Conservation (phyloP, 1,140 invertebrate genomes). For the Drosophila seguyi region DNA sequence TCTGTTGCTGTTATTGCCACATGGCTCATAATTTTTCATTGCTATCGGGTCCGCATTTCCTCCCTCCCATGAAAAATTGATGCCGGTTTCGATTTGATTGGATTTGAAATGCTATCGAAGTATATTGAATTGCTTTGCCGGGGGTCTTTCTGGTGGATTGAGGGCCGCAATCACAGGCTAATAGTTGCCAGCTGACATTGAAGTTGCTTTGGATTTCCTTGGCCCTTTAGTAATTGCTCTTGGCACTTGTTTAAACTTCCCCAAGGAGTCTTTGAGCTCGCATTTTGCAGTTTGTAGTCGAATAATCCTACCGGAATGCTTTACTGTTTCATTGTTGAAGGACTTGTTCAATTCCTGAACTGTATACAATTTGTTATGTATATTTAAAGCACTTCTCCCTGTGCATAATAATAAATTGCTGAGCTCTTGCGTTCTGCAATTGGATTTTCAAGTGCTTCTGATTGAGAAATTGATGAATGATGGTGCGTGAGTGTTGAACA, state of each 20-base stretch:
- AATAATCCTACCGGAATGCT: conserved; percentile 33
- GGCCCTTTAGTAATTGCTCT: conserved; percentile 51
- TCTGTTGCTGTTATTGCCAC: conserved; percentile 60
- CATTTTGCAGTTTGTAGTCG: conserved; percentile 17
- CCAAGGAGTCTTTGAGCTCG: conserved; percentile 3
- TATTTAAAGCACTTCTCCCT: not conserved
- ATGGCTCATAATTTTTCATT: conserved; percentile 81
- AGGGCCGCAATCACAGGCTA: conserved; percentile 46
- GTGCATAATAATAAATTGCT: conserved; percentile 36
- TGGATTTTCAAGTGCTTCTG: conserved; percentile 2
- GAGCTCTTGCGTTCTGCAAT: conserved; percentile 26
- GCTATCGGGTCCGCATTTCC: conserved; percentile 48
- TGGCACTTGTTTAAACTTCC: conserved; percentile 30
- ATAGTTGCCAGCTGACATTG: conserved; percentile 42
- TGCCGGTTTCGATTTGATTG: conserved; percentile 72
- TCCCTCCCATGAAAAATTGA: conserved; percentile 66
- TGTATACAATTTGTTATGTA: not conserved
- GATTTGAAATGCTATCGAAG: conserved; percentile 70
- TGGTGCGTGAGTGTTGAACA: conserved; percentile 4
- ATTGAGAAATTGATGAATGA: conserved; percentile 33
- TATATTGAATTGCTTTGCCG: conserved; percentile 63
- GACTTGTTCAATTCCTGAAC: not conserved
- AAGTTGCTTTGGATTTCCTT: conserved; percentile 29
- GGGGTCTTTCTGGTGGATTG: not conserved
- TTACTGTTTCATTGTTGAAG: not conserved